Evolutionary conservation across 2,113 vertebrate genomes (phyloP).

Genomic region (Dromas ardeola): DNA sequence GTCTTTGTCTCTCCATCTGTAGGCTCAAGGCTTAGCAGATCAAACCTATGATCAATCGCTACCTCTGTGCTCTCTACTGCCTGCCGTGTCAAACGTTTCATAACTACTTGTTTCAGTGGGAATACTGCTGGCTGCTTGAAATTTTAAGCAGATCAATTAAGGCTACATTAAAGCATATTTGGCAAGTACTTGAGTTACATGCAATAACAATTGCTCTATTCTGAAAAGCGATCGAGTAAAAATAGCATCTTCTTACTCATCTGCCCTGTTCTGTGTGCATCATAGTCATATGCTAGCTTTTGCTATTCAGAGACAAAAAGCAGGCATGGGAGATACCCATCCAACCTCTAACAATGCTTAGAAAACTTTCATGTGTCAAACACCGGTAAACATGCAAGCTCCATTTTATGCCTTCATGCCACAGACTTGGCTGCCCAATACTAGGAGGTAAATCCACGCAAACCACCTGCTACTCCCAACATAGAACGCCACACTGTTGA

Average conservation of each 20-base stretch:
- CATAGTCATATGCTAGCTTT: constrained; percentile 43
- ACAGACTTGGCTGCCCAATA: background rate
- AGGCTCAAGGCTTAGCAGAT: constrained; percentile 8
- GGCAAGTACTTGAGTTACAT: constrained; percentile 42
- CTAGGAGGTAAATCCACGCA: background rate
- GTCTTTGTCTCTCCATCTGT: constrained; percentile 19
- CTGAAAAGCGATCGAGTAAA: constrained; percentile 2
- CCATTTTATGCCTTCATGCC: background rate
- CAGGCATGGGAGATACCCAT: background rate
- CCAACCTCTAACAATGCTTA: background rate
- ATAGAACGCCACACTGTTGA: background rate
- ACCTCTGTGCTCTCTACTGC: background rate
- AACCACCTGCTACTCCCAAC: background rate
- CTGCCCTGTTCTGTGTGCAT: constrained; percentile 26
- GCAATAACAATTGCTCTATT: constrained; percentile 58
- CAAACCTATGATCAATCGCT: background rate
- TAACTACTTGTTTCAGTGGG: constrained; percentile 28
- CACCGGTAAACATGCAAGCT: background rate
- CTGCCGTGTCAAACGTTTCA: constrained; percentile 1
- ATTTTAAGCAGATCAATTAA: constrained; percentile 48
- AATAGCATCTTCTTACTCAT: constrained; percentile 65
- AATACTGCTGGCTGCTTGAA: constrained; percentile 48
- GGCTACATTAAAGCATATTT: constrained; percentile 40
- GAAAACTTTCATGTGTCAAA: constrained; percentile 12
- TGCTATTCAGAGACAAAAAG: constrained; percentile 50